These are phyloP conservation scores for Fulmarus glacialis DNA, from an alignment of 2,113 vertebrate species.

Conservation along the genomic window DNA sequence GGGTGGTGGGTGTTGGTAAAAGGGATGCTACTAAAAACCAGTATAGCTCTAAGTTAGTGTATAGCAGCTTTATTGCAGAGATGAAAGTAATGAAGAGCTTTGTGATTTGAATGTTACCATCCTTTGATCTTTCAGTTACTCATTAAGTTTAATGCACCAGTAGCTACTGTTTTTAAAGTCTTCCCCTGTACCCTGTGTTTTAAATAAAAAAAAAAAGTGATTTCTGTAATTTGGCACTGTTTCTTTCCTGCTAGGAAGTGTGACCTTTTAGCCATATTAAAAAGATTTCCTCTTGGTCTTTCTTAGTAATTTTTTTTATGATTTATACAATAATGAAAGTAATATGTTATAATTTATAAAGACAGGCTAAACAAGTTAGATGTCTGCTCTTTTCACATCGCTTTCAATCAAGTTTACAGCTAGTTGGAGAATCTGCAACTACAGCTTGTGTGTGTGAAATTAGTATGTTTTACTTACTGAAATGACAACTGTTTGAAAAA, in stretches of 20 bases:
- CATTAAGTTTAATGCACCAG: slow-evolving; percentile 27
- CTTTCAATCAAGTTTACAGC: neutral
- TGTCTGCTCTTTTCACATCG: neutral
- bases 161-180: slow-evolving; percentile 23
- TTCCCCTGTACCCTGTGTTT: neutral
- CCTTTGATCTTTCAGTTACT: slow-evolving; percentile 62
- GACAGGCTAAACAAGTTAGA: neutral
- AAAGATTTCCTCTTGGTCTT: slow-evolving; percentile 63
- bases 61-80: slow-evolving; percentile 28
- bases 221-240: slow-evolving; percentile 50
- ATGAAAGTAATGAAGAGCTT: slow-evolving; percentile 51
- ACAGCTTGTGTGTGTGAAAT: neutral
- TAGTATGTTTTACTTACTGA: neutral
- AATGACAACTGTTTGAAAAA: neutral
- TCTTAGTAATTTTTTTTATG: neutral
- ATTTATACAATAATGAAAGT: neutral
- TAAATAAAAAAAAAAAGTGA: neutral
- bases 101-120: slow-evolving; percentile 43
- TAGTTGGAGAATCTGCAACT: neutral
- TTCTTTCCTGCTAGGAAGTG: slow-evolving; percentile 82
- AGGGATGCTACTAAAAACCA: slow-evolving; percentile 1
- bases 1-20: neutral
- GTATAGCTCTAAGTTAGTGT: neutral
- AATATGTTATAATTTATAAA: neutral
- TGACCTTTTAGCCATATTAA: slow-evolving; percentile 75